Conservation (phyloP, 2,888 invertebrate species). For the Macropis europaea region DNA sequence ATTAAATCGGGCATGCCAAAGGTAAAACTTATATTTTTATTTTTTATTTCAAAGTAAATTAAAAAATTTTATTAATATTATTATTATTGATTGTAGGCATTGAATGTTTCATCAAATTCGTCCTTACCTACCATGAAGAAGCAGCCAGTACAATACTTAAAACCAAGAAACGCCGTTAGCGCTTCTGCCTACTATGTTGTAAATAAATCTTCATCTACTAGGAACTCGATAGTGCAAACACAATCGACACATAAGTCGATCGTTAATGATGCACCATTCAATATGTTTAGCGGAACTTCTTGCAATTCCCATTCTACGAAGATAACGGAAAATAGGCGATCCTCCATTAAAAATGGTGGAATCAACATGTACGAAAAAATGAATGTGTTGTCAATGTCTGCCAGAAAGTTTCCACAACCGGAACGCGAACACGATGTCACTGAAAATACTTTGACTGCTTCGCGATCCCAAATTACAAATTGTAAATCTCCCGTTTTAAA, state of each 20-base stretch:
- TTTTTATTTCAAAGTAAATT: no score
- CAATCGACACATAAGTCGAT: slow-evolving; percentile 20
- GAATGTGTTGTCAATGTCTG: neutral
- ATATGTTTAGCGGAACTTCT: slow-evolving; percentile 1
- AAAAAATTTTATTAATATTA: no score
- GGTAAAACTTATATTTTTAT: slow-evolving; percentile 71
- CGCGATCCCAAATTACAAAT: slow-evolving; percentile 22
- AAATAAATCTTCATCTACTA: slow-evolving; percentile 21
- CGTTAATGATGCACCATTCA: slow-evolving; percentile 10
- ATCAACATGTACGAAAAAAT: neutral
- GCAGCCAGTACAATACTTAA: slow-evolving; percentile 26
- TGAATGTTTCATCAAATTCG: slow-evolving; percentile 37
- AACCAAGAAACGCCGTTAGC: neutral
- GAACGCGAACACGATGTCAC: slow-evolving; percentile 16
- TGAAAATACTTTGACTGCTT: neutral
- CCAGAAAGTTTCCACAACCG: neutral
- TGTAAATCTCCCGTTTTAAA: slow-evolving; percentile 32
- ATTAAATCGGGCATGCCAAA: slow-evolving; percentile 85
- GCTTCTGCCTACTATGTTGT: neutral
- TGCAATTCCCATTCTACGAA: slow-evolving; percentile 17
- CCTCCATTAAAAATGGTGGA: slow-evolving; percentile 8
- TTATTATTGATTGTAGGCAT: slow-evolving; percentile 28
- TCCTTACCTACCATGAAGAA: slow-evolving; percentile 24
- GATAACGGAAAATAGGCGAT: slow-evolving; percentile 10
- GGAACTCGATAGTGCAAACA: slow-evolving; percentile 1